Evolutionary conservation across 2,888 invertebrate species (phyloP).

Genomic region (Alcis repandata): DNA sequence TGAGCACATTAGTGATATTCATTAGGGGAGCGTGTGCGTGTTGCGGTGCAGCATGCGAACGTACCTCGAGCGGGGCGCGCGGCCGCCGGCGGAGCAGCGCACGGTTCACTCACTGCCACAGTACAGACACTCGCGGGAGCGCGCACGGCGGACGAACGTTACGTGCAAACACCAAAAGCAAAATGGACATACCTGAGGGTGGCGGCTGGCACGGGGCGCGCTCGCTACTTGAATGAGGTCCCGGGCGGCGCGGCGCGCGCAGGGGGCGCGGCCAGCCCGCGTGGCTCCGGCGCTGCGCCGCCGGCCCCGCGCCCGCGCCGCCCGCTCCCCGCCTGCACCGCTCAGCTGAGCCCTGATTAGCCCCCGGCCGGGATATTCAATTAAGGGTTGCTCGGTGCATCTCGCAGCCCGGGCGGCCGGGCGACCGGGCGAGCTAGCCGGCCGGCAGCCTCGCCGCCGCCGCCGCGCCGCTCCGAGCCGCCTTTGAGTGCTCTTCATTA

Average conservation of each 20-base stretch:
- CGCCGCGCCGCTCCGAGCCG: conserved; percentile 55
- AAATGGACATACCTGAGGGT: conserved; percentile 86
- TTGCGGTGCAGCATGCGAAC: conserved; percentile 73
- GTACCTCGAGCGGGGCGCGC: conserved; percentile 63
- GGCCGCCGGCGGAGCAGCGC: conserved; percentile 48
- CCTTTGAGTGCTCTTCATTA: conserved; percentile 79
- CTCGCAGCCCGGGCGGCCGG: conserved; percentile 56
- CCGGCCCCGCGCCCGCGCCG: conserved; percentile 50
- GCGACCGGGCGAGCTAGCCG: conserved; percentile 56
- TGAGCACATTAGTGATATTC: conserved; percentile 54
- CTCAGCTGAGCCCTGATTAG: conserved; percentile 86
- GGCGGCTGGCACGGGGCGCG: conserved; percentile 84
- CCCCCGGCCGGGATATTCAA: conserved; percentile 84
- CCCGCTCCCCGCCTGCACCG: conserved; percentile 68
- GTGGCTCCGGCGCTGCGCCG: conserved; percentile 82
- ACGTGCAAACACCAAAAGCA: conserved; percentile 84
- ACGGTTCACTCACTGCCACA: conserved; percentile 77
- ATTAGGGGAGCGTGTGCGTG: conserved; percentile 46
- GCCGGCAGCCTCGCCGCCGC: conserved; percentile 53
- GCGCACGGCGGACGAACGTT: conserved; percentile 69
- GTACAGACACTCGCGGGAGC: conserved; percentile 81
- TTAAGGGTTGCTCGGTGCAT: conserved; percentile 83
- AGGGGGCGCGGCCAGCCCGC: conserved; percentile 88
- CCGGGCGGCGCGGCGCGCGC: conserved; percentile 86
- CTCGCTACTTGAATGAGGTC: conserved; percentile 85